phyloP scores from a whole-genome alignment of 1,140 invertebrate species.

The Saccostrea cuccullata region DNA sequence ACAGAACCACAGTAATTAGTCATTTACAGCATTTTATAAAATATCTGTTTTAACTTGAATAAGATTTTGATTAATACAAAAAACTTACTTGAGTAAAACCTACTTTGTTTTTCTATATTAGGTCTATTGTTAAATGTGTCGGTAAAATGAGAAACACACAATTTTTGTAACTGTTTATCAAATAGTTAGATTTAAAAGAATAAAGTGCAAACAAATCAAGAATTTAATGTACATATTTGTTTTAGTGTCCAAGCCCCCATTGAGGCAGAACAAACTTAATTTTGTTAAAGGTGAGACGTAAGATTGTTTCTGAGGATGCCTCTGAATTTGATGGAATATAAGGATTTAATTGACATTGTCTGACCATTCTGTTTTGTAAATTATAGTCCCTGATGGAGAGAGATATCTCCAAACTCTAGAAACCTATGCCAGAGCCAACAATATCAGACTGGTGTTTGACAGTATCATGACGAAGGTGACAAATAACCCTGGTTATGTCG shows the following conservation, averaged over 20 bases:
- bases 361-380: not conserved
- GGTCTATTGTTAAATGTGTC: too few species aligned
- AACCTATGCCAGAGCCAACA: conserved; percentile 15
- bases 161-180: too few species aligned
- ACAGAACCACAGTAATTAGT: too few species aligned
- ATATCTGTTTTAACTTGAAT: too few species aligned
- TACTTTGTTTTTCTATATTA: too few species aligned
- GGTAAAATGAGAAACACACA: too few species aligned
- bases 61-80: too few species aligned
- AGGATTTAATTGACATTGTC: not conserved
- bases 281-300: not conserved
- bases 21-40: too few species aligned
- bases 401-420: conserved; percentile 36
- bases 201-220: not conserved
- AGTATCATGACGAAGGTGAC: conserved; percentile 12
- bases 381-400: conserved; percentile 46
- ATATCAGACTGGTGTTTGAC: conserved; percentile 36
- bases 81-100: too few species aligned
- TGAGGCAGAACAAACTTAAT: not conserved
- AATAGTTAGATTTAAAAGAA: too few species aligned
- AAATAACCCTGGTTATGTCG: conserved; percentile 29
- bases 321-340: not conserved
- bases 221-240: not conserved
- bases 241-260: not conserved
- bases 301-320: not conserved